Conservation (phyloP, 2,888 invertebrate genomes). For the Hermaeophaga mercurialis region DNA sequence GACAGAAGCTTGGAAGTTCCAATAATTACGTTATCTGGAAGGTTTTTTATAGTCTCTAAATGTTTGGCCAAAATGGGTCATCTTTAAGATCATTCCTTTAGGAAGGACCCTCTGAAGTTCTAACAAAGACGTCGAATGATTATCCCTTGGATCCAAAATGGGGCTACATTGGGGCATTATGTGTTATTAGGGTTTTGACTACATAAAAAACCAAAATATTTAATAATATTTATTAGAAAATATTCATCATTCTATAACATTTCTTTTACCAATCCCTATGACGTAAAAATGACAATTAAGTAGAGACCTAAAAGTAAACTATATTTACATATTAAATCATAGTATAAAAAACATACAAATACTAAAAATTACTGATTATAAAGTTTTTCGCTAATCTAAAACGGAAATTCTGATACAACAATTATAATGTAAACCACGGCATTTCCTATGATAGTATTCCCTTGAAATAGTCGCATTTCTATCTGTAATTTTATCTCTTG, state of each 20-base stretch:
- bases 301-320: neutral
- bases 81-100: too few species aligned
- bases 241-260: neutral
- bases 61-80: too few species aligned
- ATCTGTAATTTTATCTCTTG: slow-evolving; percentile 89
- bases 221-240: neutral
- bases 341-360: neutral
- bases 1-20: too few species aligned
- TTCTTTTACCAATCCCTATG: neutral
- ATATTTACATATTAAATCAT: neutral
- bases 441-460: slow-evolving; percentile 75
- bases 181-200: too few species aligned
- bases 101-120: too few species aligned
- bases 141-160: too few species aligned
- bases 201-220: too few species aligned
- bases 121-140: too few species aligned
- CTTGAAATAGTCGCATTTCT: slow-evolving; percentile 81
- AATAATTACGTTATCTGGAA: too few species aligned
- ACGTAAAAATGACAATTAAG: neutral
- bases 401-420: slow-evolving; percentile 83
- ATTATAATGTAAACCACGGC: slow-evolving; percentile 86
- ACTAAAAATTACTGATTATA: too few species aligned
- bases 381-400: slow-evolving; percentile 57
- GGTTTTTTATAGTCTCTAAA: too few species aligned
- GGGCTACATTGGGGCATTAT: too few species aligned